Base-by-base conservation (phyloP, 1,140 invertebrate genomes). In the Nylanderia fulva region DNA sequence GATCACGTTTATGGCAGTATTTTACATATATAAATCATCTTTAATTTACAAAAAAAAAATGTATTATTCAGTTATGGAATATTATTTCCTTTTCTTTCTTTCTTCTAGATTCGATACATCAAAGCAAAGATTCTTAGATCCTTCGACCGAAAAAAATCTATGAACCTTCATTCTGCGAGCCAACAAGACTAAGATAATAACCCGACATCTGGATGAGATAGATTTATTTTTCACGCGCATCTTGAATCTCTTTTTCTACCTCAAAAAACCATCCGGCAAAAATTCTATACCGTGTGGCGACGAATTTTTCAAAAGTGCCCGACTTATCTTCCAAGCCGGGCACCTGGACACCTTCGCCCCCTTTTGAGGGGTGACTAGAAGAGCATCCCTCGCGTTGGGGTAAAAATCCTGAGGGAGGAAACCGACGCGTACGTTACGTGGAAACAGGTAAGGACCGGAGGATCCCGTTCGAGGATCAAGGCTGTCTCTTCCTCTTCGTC, bases 361-460 rank as follows among this genome's bases (percentile, higher is more conserved):
- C 75, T 68, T 79, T 76, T 68, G 24, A 82, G 24, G 66, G 75
- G 48, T 13, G 13, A 66, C 24, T 24, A 1, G n/a, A n/a, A n/a
- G n/a, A 21, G 11, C 52, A 71, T 54, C 77, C 77, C 36, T 72
- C 77, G 52, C 8, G 27, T 21, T 33, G 33, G 68, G 45, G 45
- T 18, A 39, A 48, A 36, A 6, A 63, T 33, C 54, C 45, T 48
- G 7, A n/a, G 27, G 48, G 39, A 52, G 60, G 33, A 80, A 80
- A 79, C 74, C 60, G 54, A 33, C 54, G 24, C 61, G 9, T 11
- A 64, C 75, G 75, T 79, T 77, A 63, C 6, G 21, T 39, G n/a
- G 66, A 71, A 71, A 82, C 77, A 71, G 77, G 66, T 82, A 82
- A 82, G 66, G 66, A 82, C 42, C 60, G 33, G 66, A 68, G 45